A percentile compares a stretch with the other conserved stretches of the same genome.
Conservation (phyloP, 2,888 invertebrate species). For the Leptinotarsa peninsularis region DNA sequence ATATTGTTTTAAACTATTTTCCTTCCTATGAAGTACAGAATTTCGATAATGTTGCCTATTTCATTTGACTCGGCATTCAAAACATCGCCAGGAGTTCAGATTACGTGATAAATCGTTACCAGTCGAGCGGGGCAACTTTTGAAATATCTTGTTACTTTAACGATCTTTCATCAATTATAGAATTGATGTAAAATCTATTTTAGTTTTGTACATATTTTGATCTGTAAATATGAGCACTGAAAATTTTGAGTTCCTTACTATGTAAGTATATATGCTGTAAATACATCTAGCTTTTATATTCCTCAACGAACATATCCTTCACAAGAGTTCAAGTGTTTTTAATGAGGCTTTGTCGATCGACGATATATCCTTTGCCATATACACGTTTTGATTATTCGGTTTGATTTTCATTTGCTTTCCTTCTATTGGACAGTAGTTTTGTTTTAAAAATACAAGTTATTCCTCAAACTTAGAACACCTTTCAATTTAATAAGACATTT, state of each 20-base stretch:
- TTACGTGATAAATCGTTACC: constrained; percentile 24
- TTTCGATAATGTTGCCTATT: constrained; percentile 15
- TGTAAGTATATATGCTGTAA: constrained; percentile 26
- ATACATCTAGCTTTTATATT: constrained; percentile 24
- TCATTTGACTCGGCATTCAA: neutral
- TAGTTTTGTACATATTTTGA: constrained; percentile 14
- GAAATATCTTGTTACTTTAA: constrained; percentile 20
- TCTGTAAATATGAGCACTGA: constrained; percentile 24
- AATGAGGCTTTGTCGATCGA: constrained; percentile 4
- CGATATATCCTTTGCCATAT: constrained; percentile 21
- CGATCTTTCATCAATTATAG: constrained; percentile 11
- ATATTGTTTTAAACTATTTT: constrained; percentile 25
- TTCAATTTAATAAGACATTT: neutral
- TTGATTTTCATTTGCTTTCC: neutral
- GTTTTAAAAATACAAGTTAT: neutral
- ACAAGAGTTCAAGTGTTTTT: neutral
- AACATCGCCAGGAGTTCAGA: neutral
- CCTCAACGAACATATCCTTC: constrained; percentile 23
- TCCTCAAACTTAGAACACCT: neutral
- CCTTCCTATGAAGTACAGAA: constrained; percentile 19
- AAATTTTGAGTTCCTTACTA: constrained; percentile 28
- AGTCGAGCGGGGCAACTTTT: constrained; percentile 13
- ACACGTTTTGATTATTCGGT: neutral
- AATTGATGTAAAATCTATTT: constrained; percentile 15
- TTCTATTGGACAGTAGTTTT: constrained; percentile 3